phyloP scores from a whole-genome alignment of 2,797 vertebrate genomes.

The Bovichtus diacanthus region DNA sequence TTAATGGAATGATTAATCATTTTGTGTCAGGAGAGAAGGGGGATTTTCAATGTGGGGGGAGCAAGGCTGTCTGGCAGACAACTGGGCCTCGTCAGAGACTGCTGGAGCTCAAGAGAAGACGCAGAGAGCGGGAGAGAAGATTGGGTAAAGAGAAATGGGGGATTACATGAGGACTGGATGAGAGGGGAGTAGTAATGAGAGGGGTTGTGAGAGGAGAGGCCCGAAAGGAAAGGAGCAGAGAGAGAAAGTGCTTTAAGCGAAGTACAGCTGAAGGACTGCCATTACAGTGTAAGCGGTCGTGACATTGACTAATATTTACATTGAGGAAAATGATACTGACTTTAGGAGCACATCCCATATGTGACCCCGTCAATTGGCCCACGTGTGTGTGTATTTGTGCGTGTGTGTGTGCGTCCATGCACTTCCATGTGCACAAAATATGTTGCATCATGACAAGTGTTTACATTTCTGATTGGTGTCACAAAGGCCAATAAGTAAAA shows the following conservation, averaged over 20 bases:
- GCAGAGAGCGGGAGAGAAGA: slow-evolving; percentile 55
- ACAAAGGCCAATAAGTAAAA: slow-evolving; percentile 42
- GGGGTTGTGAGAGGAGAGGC: slow-evolving; percentile 42
- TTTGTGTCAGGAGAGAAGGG: slow-evolving; percentile 58
- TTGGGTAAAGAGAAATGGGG: slow-evolving; percentile 71
- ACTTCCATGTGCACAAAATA: slow-evolving; percentile 42
- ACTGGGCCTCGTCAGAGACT: slow-evolving; percentile 64
- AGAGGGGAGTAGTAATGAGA: slow-evolving; percentile 48
- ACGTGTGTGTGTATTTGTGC: slow-evolving; percentile 18
- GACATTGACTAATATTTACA: slow-evolving; percentile 79
- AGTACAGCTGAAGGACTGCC: slow-evolving; percentile 59
- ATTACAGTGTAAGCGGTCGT: slow-evolving; percentile 70
- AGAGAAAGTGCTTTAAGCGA: slow-evolving; percentile 53
- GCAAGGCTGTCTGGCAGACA: slow-evolving; percentile 60
- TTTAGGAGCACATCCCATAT: slow-evolving; percentile 73
- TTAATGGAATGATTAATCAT: slow-evolving; percentile 76
- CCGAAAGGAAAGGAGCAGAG: slow-evolving; percentile 33
- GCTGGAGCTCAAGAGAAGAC: slow-evolving; percentile 55
- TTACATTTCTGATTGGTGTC: slow-evolving; percentile 72
- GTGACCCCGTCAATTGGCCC: slow-evolving; percentile 68
- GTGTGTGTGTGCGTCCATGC: slow-evolving; percentile 6
- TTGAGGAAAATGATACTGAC: slow-evolving; percentile 74
- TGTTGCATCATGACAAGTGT: slow-evolving; percentile 63
- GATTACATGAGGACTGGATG: slow-evolving; percentile 61
- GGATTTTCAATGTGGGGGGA: slow-evolving; percentile 39